Evolutionary conservation across 1,140 invertebrate species (phyloP).

Genomic region (Drosophila kohkoa): DNA sequence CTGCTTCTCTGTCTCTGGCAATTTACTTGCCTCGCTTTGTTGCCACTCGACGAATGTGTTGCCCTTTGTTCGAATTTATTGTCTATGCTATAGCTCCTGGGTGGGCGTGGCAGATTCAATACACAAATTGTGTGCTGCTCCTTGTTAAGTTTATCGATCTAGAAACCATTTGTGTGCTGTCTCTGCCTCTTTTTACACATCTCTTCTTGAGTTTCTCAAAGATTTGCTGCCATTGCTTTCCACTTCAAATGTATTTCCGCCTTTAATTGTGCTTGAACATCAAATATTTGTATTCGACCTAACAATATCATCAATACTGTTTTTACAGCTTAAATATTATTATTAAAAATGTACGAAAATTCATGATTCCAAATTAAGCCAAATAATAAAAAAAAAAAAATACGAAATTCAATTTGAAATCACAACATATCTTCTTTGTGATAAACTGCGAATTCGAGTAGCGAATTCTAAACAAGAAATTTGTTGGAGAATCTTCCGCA

Average conservation of each 20-base stretch:
- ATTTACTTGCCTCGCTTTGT: slow-evolving; percentile 46
- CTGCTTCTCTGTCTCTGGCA: slow-evolving; percentile 36
- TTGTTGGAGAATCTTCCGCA: no score
- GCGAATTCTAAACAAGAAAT: no score
- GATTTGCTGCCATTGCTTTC: slow-evolving; percentile 21
- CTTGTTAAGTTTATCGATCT: slow-evolving; percentile 69
- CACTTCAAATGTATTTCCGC: slow-evolving; percentile 9
- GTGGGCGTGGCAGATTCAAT: slow-evolving; percentile 44
- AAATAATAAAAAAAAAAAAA: no score
- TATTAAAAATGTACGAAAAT: no score
- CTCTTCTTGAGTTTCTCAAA: slow-evolving; percentile 27
- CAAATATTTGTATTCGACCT: background rate
- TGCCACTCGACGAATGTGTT: slow-evolving; percentile 74
- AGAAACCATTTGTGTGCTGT: slow-evolving; percentile 50
- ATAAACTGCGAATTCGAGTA: no score
- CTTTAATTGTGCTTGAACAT: slow-evolving; percentile 52
- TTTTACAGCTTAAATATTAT: no score
- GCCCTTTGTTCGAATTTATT: slow-evolving; percentile 75
- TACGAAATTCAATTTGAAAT: no score
- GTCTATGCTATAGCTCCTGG: slow-evolving; percentile 51
- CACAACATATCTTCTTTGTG: no score
- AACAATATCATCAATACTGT: background rate
- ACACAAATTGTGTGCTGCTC: slow-evolving; percentile 56
- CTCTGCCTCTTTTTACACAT: slow-evolving; percentile 42
- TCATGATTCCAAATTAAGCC: no score